These are phyloP conservation scores for Byasa hedistus DNA, from an alignment of 2,888 invertebrate genomes.

Conservation along the genomic window DNA sequence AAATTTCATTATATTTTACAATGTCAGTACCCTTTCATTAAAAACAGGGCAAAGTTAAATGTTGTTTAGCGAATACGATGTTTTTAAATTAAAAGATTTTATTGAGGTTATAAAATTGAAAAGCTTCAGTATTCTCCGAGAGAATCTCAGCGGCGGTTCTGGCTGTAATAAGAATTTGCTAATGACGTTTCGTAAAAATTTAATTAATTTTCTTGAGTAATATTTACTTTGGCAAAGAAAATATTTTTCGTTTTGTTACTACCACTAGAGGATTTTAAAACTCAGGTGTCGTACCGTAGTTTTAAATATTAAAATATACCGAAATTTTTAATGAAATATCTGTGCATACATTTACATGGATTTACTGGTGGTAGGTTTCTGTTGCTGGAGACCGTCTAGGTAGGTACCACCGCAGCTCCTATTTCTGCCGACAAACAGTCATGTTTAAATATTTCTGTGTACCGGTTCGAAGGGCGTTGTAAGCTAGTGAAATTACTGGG, in stretches of 20 bases:
- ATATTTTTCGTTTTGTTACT: background rate
- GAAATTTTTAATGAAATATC: background rate
- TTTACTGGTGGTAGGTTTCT: too few species aligned
- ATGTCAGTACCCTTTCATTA: background rate
- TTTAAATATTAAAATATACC: background rate
- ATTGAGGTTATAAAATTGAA: conserved; percentile 4
- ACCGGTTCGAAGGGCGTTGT: too few species aligned
- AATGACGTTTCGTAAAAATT: conserved; percentile 6
- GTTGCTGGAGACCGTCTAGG: too few species aligned
- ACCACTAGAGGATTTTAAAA: background rate
- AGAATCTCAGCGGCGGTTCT: background rate
- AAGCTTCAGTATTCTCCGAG: background rate
- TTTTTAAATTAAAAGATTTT: background rate
- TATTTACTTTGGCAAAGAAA: conserved; percentile 1
- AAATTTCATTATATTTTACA: background rate
- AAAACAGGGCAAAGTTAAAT: conserved; percentile 1
- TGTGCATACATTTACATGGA: too few species aligned
- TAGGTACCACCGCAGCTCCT: too few species aligned
- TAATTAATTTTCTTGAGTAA: background rate
- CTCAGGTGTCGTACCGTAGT: background rate
- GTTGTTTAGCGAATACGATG: background rate
- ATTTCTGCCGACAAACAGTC: too few species aligned
- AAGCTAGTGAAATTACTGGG: too few species aligned
- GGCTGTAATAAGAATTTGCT: conserved; percentile 3
- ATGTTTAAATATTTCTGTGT: too few species aligned